Evolutionary conservation across 2,888 invertebrate genomes (phyloP), one percentile per base, ranked within the genome.

Genomic region (Apamea monoglypha): DNA sequence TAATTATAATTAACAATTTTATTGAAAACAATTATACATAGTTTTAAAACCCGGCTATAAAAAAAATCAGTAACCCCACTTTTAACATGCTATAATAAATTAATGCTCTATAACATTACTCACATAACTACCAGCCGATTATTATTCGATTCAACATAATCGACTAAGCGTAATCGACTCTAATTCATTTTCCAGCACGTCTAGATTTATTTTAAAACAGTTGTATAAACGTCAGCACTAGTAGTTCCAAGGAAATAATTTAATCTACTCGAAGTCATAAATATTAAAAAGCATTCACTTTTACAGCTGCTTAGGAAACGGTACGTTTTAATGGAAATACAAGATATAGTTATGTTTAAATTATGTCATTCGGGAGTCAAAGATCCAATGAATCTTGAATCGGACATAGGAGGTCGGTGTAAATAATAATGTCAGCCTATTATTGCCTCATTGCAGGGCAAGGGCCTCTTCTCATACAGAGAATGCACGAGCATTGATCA

Each of bases 201-300:
- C 90, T 90, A 89, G 91, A 92, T 93, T 92, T 93, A 92, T 87
- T 92, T 92, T 91, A 91, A 92, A 91, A 91, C 91, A 90, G 90
- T 91, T 92, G 91, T 92, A 94, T 93, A 92, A 94, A 93, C 91
- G 92, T 93, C 93, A 93, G 89, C 75, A 84, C 76, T 84, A 79
- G 77, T 72, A 32, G 86, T 78, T 88, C 87, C 78, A 66, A 88
- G 90, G 90, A 91, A 92, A 95, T 95, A 94, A 94, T 94, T 94
- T 94, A 92, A 94, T 92, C 92, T 89, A 91, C 91, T 88, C 85
- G 78, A 66, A 91, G 91, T 90, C 91, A 90, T 95, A 94, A 94
- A 94, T 94, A 94, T 92, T 91, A 90, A 87, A 92, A 93, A 91
- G 88, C 91, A 91, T 91, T 92, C 92, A 89, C 90, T 91, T 92